Evolutionary conservation across 2,797 vertebrate species (phyloP).

Genomic region (Chrysocyon brachyurus): DNA sequence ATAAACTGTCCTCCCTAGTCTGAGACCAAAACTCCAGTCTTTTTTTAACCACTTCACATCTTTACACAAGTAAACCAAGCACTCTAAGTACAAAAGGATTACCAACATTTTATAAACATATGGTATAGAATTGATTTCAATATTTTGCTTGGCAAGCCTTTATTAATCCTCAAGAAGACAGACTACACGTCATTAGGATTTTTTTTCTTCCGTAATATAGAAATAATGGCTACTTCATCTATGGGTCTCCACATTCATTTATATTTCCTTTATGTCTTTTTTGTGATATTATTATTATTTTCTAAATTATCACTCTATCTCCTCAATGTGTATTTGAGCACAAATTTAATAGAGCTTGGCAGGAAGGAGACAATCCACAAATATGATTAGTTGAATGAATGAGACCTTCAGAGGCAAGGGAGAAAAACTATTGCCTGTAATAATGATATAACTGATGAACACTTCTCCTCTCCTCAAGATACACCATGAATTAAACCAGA

Average conservation of each 20-base stretch:
- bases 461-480: neutral
- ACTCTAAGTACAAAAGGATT: neutral
- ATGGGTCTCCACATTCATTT: neutral
- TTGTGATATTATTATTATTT: neutral
- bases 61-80: neutral
- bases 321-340: neutral
- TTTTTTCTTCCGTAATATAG: neutral
- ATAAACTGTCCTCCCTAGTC: neutral
- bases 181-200: neutral
- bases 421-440: neutral
- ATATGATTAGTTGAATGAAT: neutral
- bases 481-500: neutral
- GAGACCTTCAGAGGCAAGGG: neutral
- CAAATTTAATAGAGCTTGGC: neutral
- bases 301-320: neutral
- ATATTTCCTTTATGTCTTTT: neutral
- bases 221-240: neutral
- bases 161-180: neutral
- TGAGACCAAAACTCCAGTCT: neutral
- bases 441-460: neutral
- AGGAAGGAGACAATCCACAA: neutral
- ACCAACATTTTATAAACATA: neutral
- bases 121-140: neutral
- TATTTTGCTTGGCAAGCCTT: neutral
- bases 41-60: neutral